These are phyloP conservation scores for Ascaphus truei DNA, from an alignment of 2,113 vertebrate species.

Conservation along the genomic window DNA sequence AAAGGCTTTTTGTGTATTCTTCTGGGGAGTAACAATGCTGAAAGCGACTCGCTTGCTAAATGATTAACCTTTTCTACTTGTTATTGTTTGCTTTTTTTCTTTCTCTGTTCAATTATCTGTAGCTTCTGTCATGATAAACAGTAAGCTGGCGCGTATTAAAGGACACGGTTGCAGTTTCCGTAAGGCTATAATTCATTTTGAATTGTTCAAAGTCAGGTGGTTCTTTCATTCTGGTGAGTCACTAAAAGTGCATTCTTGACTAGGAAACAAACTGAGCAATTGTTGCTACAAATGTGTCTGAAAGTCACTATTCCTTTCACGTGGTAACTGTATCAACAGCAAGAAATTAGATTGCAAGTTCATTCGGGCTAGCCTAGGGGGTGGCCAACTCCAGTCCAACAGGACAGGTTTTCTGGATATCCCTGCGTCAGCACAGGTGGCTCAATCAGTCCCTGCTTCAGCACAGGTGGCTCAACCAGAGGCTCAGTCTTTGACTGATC, in stretches of 20 bases:
- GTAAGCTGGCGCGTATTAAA: neutral
- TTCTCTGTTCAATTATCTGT: neutral
- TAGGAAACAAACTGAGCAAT: constrained; percentile 6
- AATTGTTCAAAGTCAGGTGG: neutral
- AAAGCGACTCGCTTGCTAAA: neutral
- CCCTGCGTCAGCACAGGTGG: no score
- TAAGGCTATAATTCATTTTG: neutral
- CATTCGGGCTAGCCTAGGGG: no score
- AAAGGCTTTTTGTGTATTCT: no score
- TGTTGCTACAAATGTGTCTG: neutral
- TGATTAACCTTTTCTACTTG: neutral
- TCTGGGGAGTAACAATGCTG: neutral
- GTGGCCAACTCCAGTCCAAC: no score
- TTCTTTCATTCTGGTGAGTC: neutral
- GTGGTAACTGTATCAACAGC: no score
- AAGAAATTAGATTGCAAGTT: no score
- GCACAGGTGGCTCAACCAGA: no score
- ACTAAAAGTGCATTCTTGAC: neutral
- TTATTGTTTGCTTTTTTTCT: neutral
- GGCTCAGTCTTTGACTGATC: no score
- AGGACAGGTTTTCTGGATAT: no score
- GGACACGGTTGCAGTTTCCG: neutral
- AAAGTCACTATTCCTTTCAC: neutral
- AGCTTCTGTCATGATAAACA: neutral
- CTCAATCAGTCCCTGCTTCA: no score